Conservation (phyloP, 1,140 invertebrate genomes). For the Mercenaria mercenaria region DNA sequence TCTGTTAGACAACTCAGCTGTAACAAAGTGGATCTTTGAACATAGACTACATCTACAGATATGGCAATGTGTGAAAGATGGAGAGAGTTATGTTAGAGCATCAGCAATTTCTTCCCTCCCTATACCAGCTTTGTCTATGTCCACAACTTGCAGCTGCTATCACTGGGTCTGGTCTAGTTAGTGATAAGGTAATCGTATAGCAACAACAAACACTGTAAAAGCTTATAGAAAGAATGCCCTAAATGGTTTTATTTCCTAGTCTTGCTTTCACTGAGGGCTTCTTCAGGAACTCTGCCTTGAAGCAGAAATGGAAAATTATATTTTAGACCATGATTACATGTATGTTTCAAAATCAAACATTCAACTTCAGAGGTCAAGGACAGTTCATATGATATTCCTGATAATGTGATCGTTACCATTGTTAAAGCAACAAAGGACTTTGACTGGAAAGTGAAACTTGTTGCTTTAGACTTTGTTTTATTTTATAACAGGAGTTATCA, state of each 20-base stretch:
- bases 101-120: neutral
- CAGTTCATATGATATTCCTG: neutral
- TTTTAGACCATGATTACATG: too few relatives aligned
- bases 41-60: neutral
- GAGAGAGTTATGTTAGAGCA: slow-evolving; percentile 41
- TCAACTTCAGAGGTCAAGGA: too few relatives aligned
- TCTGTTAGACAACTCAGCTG: neutral
- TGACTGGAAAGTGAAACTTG: slow-evolving; percentile 52
- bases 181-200: neutral
- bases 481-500: slow-evolving; percentile 3
- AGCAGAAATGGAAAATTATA: too few relatives aligned
- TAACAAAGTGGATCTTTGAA: neutral
- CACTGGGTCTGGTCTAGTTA: neutral
- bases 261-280: too few relatives aligned
- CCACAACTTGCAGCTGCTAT: neutral
- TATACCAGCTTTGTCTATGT: neutral
- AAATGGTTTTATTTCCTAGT: too few relatives aligned
- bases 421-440: slow-evolving; percentile 16
- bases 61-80: neutral
- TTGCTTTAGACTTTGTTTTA: neutral
- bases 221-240: too few relatives aligned
- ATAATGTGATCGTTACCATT: neutral
- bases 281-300: too few relatives aligned
- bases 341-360: too few relatives aligned
- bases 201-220: too few relatives aligned